Evolutionary conservation across 2,797 vertebrate genomes (phyloP), one percentile per base, ranked within the genome.

Genomic region (Falco cherrug): DNA sequence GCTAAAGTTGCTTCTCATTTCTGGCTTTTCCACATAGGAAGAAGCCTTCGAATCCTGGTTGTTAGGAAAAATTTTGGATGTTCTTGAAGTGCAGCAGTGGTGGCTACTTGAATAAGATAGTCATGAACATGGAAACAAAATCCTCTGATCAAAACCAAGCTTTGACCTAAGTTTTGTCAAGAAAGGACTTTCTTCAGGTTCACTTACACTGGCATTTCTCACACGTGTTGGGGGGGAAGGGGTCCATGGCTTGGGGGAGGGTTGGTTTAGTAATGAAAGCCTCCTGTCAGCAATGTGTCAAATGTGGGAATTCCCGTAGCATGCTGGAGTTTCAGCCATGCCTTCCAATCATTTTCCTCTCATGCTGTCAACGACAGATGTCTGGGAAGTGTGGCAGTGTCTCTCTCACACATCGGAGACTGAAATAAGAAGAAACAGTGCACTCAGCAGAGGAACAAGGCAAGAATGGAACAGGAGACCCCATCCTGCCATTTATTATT

Each of bases 361-460:
- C 98, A 98, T 98, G 95, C 79, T 69, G 4, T 75, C 69, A 83
- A 87, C 87, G 51, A 89, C 97, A 99, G 99, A 92, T 98, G 95
- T 80, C 95, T 98, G 90, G 98, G 98, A 91, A 97, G 97, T 0
- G 97, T 99, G 87, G 98, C 98, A 77, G 94, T 99, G 92, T 99
- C 98, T 90, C 94, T 98, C 71, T 98, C 98, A n/a, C 99, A 99
- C 96, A 98, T 99, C 41, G 94, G 91, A 96, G 92, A 95, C 63
- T 98, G 95, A 98, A 64, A 71, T 10, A 73, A 75, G 83, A 83
- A 85, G 82, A 74, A 10, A 19, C 0, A 5, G 41, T 6, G 11
- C 74, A 28, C 0, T 10, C 51, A 79, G 47, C 43, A 57, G 56
- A 69, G 47, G 47, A 79, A 37, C 11, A 31, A 60, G 69, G 26